Evolutionary conservation across 2,888 invertebrate genomes (phyloP), one percentile per base, ranked within the genome.

Genomic region (Neocrepidodera transversa): DNA sequence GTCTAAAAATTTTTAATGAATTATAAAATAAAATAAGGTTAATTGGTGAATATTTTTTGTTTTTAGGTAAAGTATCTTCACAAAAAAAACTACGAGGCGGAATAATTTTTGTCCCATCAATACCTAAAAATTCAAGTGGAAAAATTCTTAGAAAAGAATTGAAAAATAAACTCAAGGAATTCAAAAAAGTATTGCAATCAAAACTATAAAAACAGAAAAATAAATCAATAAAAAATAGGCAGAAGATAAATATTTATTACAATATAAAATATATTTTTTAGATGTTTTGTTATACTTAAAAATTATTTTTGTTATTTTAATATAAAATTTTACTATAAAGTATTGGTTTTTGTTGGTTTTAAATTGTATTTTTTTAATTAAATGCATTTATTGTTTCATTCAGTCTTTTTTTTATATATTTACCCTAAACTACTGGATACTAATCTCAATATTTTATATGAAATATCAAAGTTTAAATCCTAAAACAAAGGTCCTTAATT

Each of bases 81-180:
- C 88, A 89, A 48, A 93, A 93, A 76, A 84, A 83, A 68, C 80
- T 93, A 45, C 84, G 88, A 59, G 93, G 91, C n/a, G 83, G 85
- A 0, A 81, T 85, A 1, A 75, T 78, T 26, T 85, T 86, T 60
- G 68, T 84, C 1, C 72, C 79, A 0, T 73, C 74, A 14, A 82
- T 86, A 51, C 85, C 85, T 0, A 83, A 82, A 67, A 80, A 79
- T 60, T 71, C 80, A 0, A 78, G 79, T 55, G 82, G 84, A 1
- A 85, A 85, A 68, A 83, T 85, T 64, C 66, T 84, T n/a, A 75
- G 84, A 38, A 74, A 78, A 26, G 73, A 77, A 51, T 67, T 82
- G 20, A 69, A 63, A 55, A 59, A 66, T n/a, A 54, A 73, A 49
- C 36, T 70, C 4, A 45, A 63, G 14, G 55, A 62, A 13, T 56